A percentile compares a stretch with the other conserved stretches of the same genome.
Conservation (phyloP, 2,797 vertebrate species). For the Argya squamiceps region DNA sequence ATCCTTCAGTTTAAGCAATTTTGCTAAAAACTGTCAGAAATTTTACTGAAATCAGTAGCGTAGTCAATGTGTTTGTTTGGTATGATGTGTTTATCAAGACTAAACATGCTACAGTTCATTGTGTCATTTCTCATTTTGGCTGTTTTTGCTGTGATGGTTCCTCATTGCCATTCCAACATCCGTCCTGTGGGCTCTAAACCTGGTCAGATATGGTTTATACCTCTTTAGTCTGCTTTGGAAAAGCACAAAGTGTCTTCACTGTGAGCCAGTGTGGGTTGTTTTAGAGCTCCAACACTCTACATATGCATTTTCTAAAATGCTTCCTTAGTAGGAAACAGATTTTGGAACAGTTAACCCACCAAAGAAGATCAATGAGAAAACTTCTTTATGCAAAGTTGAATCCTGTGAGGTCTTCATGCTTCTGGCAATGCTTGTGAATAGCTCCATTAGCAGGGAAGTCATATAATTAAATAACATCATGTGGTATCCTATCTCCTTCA, state of each 20-base stretch:
- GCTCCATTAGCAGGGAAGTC: constrained; percentile 58
- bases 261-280: background rate
- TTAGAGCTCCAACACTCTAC: background rate
- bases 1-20: background rate
- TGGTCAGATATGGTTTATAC: background rate
- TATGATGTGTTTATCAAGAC: background rate
- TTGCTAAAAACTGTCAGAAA: background rate
- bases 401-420: constrained; percentile 50
- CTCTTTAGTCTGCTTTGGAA: background rate
- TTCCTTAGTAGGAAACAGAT: constrained; percentile 51
- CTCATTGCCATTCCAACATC: background rate
- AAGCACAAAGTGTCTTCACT: background rate
- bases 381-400: constrained; percentile 29
- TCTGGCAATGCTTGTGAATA: constrained; percentile 52
- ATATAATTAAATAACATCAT: constrained; percentile 50
- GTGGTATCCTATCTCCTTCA: constrained; percentile 46
- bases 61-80: background rate
- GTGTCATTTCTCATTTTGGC: background rate
- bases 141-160: background rate
- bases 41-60: background rate
- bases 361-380: constrained; percentile 64
- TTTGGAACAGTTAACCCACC: constrained; percentile 53
- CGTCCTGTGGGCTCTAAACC: accelerated
- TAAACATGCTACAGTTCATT: background rate
- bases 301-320: background rate